Evolutionary conservation across 1,140 invertebrate genomes (phyloP).

Genomic region (Planococcus citri): DNA sequence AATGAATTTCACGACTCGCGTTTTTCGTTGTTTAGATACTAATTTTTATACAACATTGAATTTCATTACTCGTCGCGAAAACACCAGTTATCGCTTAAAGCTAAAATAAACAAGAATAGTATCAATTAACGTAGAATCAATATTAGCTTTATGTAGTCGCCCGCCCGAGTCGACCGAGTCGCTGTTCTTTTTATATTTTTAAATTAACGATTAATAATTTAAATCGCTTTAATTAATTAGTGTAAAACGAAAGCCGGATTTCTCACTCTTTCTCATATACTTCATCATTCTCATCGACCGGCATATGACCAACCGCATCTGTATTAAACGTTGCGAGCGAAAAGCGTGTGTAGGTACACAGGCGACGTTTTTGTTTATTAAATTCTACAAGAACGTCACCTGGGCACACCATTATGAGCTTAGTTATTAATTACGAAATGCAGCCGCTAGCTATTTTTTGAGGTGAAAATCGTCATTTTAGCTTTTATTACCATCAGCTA

Average conservation of each 20-base stretch:
- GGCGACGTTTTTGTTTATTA: conserved; percentile 7
- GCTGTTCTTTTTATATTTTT: not conserved
- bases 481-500: no score
- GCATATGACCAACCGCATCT: no score
- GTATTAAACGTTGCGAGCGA: not conserved
- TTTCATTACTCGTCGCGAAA: not conserved
- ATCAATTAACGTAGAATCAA: not conserved
- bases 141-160: not conserved
- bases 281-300: no score
- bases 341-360: no score
- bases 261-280: not conserved
- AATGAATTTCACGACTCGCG: no score
- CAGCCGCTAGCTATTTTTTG: no score
- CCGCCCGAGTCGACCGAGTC: not conserved
- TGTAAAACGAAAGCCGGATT: not conserved
- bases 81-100: not conserved
- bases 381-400: conserved; percentile 1
- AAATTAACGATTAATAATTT: not conserved
- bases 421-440: not conserved
- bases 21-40: not conserved
- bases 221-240: not conserved
- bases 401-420: not conserved
- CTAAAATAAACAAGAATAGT: not conserved
- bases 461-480: no score
- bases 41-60: not conserved